Conservation (phyloP, 2,113 vertebrate genomes). For the Donacobius atricapilla region DNA sequence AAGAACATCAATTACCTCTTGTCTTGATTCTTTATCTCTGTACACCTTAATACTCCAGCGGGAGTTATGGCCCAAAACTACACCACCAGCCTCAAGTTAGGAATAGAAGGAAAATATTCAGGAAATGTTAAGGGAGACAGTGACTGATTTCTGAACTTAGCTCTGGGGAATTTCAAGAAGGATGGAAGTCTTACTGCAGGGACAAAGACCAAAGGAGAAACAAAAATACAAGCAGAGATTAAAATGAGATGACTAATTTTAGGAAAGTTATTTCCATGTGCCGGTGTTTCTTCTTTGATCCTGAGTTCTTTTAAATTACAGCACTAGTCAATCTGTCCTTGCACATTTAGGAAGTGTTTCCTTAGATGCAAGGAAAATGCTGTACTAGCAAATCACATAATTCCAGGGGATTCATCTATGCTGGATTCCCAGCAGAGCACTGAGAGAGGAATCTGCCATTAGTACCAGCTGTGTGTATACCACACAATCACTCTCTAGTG, state of each 20-base stretch:
- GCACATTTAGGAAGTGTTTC: background rate
- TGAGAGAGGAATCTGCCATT: slow-evolving; percentile 28
- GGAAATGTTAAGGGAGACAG: background rate
- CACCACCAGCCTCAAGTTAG: background rate
- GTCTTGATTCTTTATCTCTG: background rate
- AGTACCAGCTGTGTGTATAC: slow-evolving; percentile 45
- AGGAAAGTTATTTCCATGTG: background rate
- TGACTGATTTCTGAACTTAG: background rate
- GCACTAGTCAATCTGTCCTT: background rate
- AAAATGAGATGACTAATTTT: background rate
- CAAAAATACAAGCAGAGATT: background rate
- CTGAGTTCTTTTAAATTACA: background rate
- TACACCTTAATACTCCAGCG: background rate
- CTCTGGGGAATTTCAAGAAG: background rate
- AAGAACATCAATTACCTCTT: slow-evolving; percentile 27
- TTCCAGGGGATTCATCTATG: slow-evolving; percentile 36
- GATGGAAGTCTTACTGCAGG: background rate
- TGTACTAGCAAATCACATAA: slow-evolving; percentile 7
- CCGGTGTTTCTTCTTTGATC: background rate
- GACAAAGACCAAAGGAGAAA: background rate
- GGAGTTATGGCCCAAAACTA: background rate
- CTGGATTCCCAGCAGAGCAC: slow-evolving; percentile 36
- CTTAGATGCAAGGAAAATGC: slow-evolving; percentile 14
- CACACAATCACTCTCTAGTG: slow-evolving; percentile 21
- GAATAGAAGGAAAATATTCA: background rate